Conservation (phyloP, 2,888 invertebrate species). For the Orchesellides sinensis region DNA sequence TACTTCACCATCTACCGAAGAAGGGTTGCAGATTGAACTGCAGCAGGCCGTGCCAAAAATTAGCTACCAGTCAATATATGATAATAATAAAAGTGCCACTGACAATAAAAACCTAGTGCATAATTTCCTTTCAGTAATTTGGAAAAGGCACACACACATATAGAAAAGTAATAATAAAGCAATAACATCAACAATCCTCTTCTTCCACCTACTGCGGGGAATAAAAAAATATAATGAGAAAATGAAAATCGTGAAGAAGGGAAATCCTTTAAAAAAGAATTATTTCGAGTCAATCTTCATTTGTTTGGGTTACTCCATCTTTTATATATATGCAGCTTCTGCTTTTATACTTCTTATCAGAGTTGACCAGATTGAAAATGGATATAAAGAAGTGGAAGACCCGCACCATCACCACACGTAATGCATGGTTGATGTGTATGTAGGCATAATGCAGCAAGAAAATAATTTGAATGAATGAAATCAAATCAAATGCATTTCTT, state of each 20-base stretch:
- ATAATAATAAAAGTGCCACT: constrained; percentile 30
- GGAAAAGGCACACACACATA: constrained; percentile 25
- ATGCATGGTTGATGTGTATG: neutral
- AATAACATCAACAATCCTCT: constrained; percentile 14
- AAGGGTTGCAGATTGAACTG: neutral
- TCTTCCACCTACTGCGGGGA: constrained; percentile 42
- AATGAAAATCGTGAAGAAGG: constrained; percentile 50
- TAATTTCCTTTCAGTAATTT: constrained; percentile 54
- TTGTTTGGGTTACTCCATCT: constrained; percentile 13
- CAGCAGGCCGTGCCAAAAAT: neutral
- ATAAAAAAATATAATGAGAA: constrained; percentile 51
- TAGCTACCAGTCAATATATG: constrained; percentile 20
- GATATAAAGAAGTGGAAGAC: constrained; percentile 18
- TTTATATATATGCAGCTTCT: neutral
- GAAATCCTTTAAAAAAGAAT: constrained; percentile 35
- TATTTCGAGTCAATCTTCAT: constrained; percentile 36
- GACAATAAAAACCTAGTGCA: constrained; percentile 24
- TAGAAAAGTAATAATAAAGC: constrained; percentile 40
- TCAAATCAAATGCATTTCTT: too few relatives aligned
- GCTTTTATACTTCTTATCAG: constrained; percentile 3
- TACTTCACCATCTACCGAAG: constrained; percentile 12
- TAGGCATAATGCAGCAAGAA: neutral
- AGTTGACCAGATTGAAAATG: constrained; percentile 46
- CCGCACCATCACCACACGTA: too few relatives aligned
- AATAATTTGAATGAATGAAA: neutral